These are phyloP conservation scores for Malaclemys terrapin DNA, from an alignment of 2,113 vertebrate genomes.

Conservation along the genomic window DNA sequence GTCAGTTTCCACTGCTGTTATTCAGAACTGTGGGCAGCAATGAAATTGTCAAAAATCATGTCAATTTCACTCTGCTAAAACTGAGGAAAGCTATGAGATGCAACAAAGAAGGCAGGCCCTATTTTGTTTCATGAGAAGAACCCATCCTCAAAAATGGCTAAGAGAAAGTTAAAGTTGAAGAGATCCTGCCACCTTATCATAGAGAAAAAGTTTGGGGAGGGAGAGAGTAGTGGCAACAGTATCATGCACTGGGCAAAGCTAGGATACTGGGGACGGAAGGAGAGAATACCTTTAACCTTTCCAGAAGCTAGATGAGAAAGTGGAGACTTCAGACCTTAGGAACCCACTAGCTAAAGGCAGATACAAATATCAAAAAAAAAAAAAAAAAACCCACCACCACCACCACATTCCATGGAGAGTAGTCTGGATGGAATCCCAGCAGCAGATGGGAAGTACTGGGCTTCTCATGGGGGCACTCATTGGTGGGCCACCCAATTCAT, in stretches of 20 bases:
- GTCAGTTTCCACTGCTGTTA: not conserved
- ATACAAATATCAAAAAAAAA: not conserved
- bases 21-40: not conserved
- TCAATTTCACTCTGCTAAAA: not conserved
- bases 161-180: not conserved
- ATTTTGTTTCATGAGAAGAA: not conserved
- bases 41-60: not conserved
- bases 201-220: not conserved
- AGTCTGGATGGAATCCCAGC: not conserved
- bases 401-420: not conserved
- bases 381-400: not conserved
- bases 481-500: not conserved
- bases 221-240: not conserved
- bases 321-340: not conserved
- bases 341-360: not conserved
- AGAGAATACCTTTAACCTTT: not conserved
- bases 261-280: not conserved
- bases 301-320: not conserved
- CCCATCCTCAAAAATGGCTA: not conserved
- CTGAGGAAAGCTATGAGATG: not conserved
- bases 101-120: not conserved
- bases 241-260: not conserved
- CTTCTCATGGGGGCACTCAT: rapidly evolving
- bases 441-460: not conserved
- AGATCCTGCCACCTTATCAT: not conserved